Conservation (phyloP, 2,113 vertebrate genomes). For the Brachionichthys hirsutus region DNA sequence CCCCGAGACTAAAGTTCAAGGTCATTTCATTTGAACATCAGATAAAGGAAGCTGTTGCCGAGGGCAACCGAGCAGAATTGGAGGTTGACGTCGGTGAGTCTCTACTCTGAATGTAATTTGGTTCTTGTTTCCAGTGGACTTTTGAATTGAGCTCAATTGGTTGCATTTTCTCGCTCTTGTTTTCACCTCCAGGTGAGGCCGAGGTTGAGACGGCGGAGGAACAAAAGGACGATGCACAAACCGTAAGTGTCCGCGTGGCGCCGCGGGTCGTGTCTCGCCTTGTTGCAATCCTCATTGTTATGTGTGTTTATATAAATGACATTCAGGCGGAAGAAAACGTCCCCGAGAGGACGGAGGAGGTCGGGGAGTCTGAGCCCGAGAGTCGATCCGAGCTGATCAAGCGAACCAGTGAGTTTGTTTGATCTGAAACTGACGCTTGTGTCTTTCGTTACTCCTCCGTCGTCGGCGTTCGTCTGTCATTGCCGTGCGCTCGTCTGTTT, state of each 20-base stretch:
- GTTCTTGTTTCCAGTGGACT: not conserved
- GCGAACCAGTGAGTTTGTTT: slow-evolving; percentile 65
- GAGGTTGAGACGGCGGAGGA: slow-evolving; percentile 36
- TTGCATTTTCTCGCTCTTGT: not conserved
- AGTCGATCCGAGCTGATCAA: slow-evolving; percentile 49
- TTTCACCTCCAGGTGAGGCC: slow-evolving; percentile 38
- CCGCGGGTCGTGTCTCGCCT: not conserved
- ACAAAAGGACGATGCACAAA: slow-evolving; percentile 19
- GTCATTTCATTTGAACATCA: slow-evolving; percentile 9
- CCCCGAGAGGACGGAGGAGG: slow-evolving; percentile 20
- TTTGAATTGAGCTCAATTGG: not conserved
- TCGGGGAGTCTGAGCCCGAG: slow-evolving; percentile 17
- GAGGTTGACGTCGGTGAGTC: slow-evolving; percentile 31
- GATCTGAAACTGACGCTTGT: not conserved
- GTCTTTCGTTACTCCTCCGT: not conserved
- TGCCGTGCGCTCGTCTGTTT: not conserved
- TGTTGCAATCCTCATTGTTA: not conserved
- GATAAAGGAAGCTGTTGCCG: slow-evolving; percentile 16
- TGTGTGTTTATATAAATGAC: not conserved
- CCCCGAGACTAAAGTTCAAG: not conserved
- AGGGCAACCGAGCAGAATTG: slow-evolving; percentile 18
- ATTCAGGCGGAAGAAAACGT: slow-evolving; percentile 35
- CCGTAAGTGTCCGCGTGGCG: slow-evolving; percentile 39
- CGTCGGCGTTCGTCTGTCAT: too few species aligned
- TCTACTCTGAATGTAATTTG: not conserved